Evolutionary conservation across 2,888 invertebrate genomes (phyloP).

Genomic region (Odontomyia ornata): DNA sequence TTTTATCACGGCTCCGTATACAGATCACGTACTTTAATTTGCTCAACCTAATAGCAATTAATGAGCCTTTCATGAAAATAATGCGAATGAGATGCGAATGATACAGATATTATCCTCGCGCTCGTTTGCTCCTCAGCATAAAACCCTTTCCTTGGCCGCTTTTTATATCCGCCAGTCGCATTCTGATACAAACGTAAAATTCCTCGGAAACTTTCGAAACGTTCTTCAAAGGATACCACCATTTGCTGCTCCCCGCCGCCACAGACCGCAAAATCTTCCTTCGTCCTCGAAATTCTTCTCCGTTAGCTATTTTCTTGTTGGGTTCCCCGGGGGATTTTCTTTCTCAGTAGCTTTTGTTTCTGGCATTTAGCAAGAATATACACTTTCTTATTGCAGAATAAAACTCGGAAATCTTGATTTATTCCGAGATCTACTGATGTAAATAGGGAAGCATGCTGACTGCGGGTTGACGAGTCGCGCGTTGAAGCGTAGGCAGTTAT

Average conservation of each 20-base stretch:
- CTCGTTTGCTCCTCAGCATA: neutral
- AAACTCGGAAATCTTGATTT: conserved; percentile 14
- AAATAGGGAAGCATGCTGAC: neutral
- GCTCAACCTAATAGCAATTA: conserved; percentile 39
- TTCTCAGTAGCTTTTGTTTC: neutral
- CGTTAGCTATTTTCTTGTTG: neutral
- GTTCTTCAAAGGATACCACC: neutral
- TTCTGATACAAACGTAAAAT: neutral
- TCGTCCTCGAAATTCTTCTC: neutral
- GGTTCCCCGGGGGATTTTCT: neutral
- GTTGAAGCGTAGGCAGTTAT: neutral
- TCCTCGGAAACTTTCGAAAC: no score
- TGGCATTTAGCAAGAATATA: neutral
- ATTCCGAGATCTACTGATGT: neutral
- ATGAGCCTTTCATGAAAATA: conserved; percentile 31
- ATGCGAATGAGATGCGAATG: conserved; percentile 28
- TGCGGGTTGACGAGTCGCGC: neutral
- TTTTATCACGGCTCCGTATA: neutral
- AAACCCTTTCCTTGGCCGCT: neutral
- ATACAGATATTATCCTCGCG: neutral
- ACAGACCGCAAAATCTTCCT: neutral
- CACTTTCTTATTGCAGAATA: neutral
- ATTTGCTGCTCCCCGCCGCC: neutral
- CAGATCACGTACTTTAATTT: conserved; percentile 38
- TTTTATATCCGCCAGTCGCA: neutral